phyloP scores from a whole-genome alignment of 2,113 vertebrate genomes.

The Zootoca vivipara region DNA sequence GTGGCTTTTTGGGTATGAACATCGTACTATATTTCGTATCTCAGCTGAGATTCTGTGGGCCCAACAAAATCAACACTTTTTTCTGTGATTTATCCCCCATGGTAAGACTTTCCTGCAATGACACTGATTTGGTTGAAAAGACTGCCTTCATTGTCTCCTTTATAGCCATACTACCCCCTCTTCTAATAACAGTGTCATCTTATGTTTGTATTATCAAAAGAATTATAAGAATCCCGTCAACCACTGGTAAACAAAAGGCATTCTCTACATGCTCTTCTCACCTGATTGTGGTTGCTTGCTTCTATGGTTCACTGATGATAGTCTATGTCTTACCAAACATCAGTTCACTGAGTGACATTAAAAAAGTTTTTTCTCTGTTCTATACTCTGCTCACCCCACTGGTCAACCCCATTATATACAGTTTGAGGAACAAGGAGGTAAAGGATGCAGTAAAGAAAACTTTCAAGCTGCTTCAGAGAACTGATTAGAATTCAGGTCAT shows the following conservation, averaged over 20 bases:
- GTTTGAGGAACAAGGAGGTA: not conserved
- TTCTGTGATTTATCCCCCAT: slow-evolving; percentile 13
- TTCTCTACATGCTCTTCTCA: slow-evolving; percentile 47
- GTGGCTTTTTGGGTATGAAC: not conserved
- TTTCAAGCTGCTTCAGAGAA: not conserved
- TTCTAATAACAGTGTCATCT: slow-evolving; percentile 28
- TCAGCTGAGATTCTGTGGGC: not conserved
- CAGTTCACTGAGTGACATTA: not conserved
- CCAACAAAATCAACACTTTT: not conserved
- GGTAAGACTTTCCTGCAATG: slow-evolving; percentile 15
- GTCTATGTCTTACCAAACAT: slow-evolving; percentile 38
- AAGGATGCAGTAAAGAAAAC: not conserved
- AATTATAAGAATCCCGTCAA: slow-evolving; percentile 40
- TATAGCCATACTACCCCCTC: slow-evolving; percentile 35
- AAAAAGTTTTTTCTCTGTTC: slow-evolving; percentile 16
- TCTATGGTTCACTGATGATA: slow-evolving; percentile 46
- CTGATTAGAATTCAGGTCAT: too few species aligned
- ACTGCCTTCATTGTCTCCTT: not conserved
- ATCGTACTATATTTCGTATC: not conserved
- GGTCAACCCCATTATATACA: not conserved
- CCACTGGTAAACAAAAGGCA: slow-evolving; percentile 22
- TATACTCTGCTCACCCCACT: slow-evolving; percentile 18
- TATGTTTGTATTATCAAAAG: slow-evolving; percentile 22
- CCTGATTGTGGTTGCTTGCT: slow-evolving; percentile 29
- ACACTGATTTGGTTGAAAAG: not conserved